Conservation (phyloP, 2,113 vertebrate species). For the Oreochromis spilurus region DNA sequence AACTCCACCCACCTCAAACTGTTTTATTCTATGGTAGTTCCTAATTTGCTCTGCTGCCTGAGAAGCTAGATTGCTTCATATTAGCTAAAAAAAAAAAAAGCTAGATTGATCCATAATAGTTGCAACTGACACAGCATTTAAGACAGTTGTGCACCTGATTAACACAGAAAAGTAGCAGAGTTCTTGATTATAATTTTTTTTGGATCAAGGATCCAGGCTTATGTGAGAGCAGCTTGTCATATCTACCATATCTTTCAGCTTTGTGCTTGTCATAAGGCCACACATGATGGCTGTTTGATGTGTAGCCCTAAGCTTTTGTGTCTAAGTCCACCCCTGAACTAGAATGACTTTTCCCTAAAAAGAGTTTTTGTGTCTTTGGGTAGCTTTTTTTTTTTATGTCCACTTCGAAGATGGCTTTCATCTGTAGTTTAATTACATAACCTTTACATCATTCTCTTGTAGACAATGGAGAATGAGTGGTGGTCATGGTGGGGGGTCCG, state of each 20-base stretch:
- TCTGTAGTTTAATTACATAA: background rate
- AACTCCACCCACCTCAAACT: background rate
- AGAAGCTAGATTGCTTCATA: background rate
- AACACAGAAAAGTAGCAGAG: background rate
- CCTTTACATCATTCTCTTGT: background rate
- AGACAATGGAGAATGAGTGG: background rate
- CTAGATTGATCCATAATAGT: background rate
- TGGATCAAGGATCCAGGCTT: background rate
- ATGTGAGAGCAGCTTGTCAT: background rate
- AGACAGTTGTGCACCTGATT: background rate
- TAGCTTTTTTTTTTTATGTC: background rate
- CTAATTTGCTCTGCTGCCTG: background rate
- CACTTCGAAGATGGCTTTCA: background rate
- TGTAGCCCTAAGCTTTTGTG: background rate
- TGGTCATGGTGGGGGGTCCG: background rate
- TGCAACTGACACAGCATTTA: background rate
- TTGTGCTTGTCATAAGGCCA: background rate
- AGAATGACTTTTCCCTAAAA: background rate
- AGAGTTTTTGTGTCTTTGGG: background rate
- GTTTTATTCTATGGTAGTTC: background rate
- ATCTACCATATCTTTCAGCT: background rate
- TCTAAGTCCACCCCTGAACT: background rate
- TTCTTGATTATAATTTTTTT: rapidly evolving
- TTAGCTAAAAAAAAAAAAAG: background rate
- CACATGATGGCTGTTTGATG: background rate